phyloP scores from a whole-genome alignment of 1,140 invertebrate species.

The Drosophila elegans region DNA sequence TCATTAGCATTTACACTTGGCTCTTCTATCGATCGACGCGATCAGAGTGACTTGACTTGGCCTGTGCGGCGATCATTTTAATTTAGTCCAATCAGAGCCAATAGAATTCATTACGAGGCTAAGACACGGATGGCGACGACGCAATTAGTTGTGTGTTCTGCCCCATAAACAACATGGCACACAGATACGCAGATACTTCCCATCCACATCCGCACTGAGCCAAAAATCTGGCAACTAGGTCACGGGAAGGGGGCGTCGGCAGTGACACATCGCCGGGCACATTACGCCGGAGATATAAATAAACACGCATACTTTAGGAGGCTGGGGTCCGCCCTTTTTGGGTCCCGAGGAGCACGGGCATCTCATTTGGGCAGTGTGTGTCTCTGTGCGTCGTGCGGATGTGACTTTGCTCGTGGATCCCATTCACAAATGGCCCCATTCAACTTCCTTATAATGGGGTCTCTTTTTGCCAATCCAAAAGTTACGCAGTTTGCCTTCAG shows the following conservation, averaged over 20 bases:
- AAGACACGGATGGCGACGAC: conserved; percentile 52
- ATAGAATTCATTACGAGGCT: conserved; percentile 76
- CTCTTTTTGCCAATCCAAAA: conserved; percentile 8
- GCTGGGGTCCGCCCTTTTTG: conserved; percentile 17
- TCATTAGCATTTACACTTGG: conserved; percentile 57
- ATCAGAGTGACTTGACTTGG: conserved; percentile 30
- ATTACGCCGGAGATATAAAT: conserved; percentile 69
- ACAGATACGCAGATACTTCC: conserved; percentile 5
- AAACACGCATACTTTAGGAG: conserved; percentile 52
- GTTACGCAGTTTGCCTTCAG: conserved; percentile 10
- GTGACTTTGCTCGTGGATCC: conserved; percentile 61
- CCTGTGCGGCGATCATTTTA: conserved; percentile 51
- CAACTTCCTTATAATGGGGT: conserved; percentile 50
- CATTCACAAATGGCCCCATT: conserved; percentile 65
- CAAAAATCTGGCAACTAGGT: conserved; percentile 64
- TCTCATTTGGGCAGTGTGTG: conserved; percentile 48
- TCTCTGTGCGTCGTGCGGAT: conserved; percentile 45
- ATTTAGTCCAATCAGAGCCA: conserved; percentile 75
- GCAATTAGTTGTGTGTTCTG: conserved; percentile 73
- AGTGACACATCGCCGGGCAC: conserved; percentile 69
- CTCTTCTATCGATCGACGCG: conserved; percentile 44
- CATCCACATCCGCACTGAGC: conserved; percentile 26
- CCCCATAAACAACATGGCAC: conserved; percentile 57
- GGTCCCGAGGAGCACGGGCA: conserved; percentile 7
- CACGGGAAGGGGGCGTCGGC: conserved; percentile 40